phyloP scores from a whole-genome alignment of 2,888 invertebrate genomes.

The Cephus spinipes region DNA sequence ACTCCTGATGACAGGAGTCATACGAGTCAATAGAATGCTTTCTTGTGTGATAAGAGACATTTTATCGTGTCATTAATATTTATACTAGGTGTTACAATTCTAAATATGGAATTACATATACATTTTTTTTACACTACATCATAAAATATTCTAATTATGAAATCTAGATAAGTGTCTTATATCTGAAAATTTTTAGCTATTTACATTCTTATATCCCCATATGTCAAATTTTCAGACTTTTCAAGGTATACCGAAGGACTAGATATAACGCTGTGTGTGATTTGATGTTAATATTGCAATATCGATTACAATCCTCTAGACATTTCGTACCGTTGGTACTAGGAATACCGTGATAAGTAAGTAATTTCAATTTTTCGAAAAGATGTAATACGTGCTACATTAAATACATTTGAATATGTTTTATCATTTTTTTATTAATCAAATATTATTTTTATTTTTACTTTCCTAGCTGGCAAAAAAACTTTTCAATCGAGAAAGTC shows the following conservation, averaged over 20 bases:
- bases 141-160: not conserved
- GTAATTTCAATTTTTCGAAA: not conserved
- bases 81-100: not conserved
- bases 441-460: not conserved
- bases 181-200: not conserved
- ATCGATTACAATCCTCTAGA: not conserved
- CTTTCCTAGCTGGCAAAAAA: not conserved
- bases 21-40: not conserved
- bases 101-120: not conserved
- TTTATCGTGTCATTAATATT: not conserved
- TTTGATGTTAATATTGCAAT: not conserved
- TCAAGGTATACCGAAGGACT: not conserved
- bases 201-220: not conserved
- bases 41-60: not conserved
- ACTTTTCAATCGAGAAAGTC: not conserved
- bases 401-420: not conserved
- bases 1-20: not conserved
- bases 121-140: not conserved
- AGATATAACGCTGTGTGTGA: not conserved
- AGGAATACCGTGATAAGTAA: not conserved
- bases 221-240: not conserved
- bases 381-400: not conserved
- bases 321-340: not conserved
- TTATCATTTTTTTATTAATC: not conserved
- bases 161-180: not conserved